phyloP scores from a whole-genome alignment of 2,113 vertebrate species.

The Nyctereutes procyonoides region DNA sequence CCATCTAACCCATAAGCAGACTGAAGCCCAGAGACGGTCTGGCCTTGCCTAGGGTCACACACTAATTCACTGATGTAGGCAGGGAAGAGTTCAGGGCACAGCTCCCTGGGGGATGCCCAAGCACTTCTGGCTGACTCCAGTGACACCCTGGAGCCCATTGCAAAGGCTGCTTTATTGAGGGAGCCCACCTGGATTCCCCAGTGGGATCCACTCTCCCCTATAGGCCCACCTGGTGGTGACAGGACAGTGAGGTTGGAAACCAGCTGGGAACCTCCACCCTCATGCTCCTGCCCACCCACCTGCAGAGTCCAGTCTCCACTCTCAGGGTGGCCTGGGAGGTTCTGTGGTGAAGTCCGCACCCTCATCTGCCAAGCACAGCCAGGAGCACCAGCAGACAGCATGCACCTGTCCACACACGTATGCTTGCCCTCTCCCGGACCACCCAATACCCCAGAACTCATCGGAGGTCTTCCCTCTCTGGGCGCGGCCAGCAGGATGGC shows the following conservation, averaged over 20 bases:
- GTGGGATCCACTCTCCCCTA: not conserved
- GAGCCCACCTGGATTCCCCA: not conserved
- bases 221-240: not conserved
- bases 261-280: not conserved
- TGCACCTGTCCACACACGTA: not conserved
- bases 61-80: not conserved
- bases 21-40: not conserved
- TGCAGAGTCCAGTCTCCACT: not conserved
- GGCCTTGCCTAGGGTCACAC: not conserved
- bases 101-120: not conserved
- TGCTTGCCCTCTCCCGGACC: not conserved
- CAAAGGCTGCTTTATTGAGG: not conserved
- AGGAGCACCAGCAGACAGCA: not conserved
- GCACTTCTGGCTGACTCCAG: not conserved
- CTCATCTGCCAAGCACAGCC: not conserved
- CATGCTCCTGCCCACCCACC: not conserved
- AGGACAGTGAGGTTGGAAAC: not conserved
- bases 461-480: rapidly evolving
- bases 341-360: not conserved
- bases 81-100: not conserved
- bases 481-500: rapidly evolving
- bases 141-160: not conserved
- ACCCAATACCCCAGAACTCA: not conserved
- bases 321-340: not conserved
- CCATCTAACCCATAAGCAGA: not conserved